Conservation (phyloP, 1,140 invertebrate species). For the Pseudomyrmex sp. region DNA sequence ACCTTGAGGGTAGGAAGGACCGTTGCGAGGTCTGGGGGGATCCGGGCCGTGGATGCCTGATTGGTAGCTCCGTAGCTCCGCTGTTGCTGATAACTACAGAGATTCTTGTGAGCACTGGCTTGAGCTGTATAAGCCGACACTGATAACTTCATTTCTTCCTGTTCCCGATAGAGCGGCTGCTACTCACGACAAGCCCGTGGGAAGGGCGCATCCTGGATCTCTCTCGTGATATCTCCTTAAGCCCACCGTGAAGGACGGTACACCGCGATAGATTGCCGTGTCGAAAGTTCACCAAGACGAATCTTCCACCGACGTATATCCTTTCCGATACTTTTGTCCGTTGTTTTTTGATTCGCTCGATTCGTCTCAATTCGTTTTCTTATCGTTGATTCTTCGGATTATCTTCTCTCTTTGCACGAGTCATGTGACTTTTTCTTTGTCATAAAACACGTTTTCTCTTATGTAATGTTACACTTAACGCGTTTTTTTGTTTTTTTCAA, state of each 20-base stretch:
- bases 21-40: constrained; percentile 84
- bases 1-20: constrained; percentile 86
- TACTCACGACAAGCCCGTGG: constrained; percentile 71
- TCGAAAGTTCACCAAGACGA: constrained; percentile 33
- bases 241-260: constrained; percentile 25
- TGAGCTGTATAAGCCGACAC: constrained; percentile 93
- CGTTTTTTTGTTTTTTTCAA: neutral
- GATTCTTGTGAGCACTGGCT: constrained; percentile 92
- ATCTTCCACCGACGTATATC: neutral
- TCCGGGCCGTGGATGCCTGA: constrained; percentile 86
- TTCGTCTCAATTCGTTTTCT: neutral
- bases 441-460: neutral
- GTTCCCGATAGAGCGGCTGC: constrained; percentile 77
- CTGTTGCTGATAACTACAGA: constrained; percentile 91
- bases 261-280: constrained; percentile 13
- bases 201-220: constrained; percentile 74
- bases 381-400: neutral
- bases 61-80: constrained; percentile 92
- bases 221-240: constrained; percentile 60
- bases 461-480: neutral
- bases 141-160: constrained; percentile 90
- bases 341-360: neutral
- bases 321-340: neutral
- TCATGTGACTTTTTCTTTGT: neutral
- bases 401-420: neutral